Evolutionary conservation across 2,888 invertebrate genomes (phyloP), one percentile per base, ranked within the genome.

Genomic region (Parnassius glacialis): DNA sequence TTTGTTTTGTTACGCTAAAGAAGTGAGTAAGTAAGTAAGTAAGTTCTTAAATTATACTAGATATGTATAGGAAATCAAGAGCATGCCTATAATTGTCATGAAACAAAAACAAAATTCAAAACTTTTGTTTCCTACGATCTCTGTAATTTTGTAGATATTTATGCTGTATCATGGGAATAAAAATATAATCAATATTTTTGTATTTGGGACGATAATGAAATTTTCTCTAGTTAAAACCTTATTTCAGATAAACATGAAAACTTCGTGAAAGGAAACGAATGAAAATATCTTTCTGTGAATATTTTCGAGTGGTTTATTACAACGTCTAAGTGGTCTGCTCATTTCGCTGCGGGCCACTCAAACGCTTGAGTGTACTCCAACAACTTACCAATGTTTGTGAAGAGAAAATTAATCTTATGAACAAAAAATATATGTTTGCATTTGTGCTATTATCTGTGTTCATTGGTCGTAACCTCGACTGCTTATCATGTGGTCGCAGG

Each of bases 321-420:
- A 79, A 75, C 76, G 83, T 84, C 78, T 84, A 82, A 88, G 89
- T 85, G 85, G 86, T 81, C 81, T 87, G 89, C 84, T 88, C 89
- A 87, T 83, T 88, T 83, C 82, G 80, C 73, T 75, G 69, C 78
- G 70, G 76, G 75, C 80, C 76, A 74, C 79, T 80, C 71, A 68
- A 77, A 73, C 62, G 67, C 70, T 81, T 70, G 77, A 87, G 81
- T 73, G 73, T 66, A 64, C 83, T 82, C 70, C 67, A 72, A 66
- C 58, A 73, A 59, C 59, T 59, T 62, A 45, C 59, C 52, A 20
- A 25, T 59, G 62, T 54, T 79, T 74, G 68, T 65, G 67, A 70
- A 75, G 76, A 75, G 77, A 74, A 75, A 71, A 68, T 70, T 68
- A 65, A 67, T 69, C 69, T 69, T 68, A 62, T 60, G 60, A 65